Conservation (phyloP, 2,888 invertebrate genomes). For the Trachelus iudaicus region DNA sequence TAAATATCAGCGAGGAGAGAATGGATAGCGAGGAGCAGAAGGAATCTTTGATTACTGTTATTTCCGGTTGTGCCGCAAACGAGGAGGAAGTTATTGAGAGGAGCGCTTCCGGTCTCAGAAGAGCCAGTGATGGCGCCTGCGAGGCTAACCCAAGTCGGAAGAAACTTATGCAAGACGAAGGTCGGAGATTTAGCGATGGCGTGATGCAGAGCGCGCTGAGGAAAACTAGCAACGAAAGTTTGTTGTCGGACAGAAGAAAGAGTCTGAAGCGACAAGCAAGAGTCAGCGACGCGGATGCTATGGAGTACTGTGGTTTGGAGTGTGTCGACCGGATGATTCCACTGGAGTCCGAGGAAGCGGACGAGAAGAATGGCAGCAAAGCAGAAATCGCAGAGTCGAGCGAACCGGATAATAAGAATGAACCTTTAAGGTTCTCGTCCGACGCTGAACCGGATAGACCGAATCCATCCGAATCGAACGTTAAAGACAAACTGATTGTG, state of each 20-base stretch:
- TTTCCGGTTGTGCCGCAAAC: slow-evolving; percentile 7
- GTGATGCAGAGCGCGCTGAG: slow-evolving; percentile 23
- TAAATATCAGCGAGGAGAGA: background rate
- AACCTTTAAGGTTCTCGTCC: background rate
- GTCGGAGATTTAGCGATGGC: slow-evolving; percentile 51
- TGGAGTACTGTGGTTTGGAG: background rate
- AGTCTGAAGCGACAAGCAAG: slow-evolving; percentile 54
- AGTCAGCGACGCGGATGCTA: slow-evolving; percentile 41
- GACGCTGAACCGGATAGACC: background rate
- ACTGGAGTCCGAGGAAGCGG: background rate
- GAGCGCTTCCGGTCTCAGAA: slow-evolving; percentile 26
- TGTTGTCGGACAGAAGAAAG: slow-evolving; percentile 33
- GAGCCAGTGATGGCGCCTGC: slow-evolving; percentile 46
- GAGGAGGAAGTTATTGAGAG: slow-evolving; percentile 6
- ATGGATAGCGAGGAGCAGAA: slow-evolving; percentile 7
- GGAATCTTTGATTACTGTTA: slow-evolving; percentile 9
- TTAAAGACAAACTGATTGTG: background rate
- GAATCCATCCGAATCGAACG: background rate
- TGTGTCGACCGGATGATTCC: background rate
- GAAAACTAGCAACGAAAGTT: slow-evolving; percentile 2
- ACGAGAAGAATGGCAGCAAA: background rate
- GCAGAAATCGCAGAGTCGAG: background rate
- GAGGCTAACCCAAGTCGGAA: slow-evolving; percentile 21
- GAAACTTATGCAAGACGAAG: slow-evolving; percentile 27
- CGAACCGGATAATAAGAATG: background rate